Evolutionary conservation across 2,113 vertebrate species (phyloP), one percentile per base, ranked within the genome.

Genomic region (Puntigrus tetrazona): DNA sequence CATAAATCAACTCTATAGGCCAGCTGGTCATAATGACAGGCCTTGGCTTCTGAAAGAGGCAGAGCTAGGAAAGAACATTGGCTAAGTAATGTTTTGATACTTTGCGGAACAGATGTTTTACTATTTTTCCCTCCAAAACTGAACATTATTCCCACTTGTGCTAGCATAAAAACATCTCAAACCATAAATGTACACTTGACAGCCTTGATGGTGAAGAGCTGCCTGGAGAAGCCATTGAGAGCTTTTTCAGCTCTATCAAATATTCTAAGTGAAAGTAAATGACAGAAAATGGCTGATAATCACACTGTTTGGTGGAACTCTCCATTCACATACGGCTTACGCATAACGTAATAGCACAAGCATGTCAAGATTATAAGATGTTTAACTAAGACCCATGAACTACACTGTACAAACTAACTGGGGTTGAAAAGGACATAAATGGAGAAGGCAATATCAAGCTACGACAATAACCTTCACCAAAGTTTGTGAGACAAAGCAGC

Each of bases 1-100:
- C n/a, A 87, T 87, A 82, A 85, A 87, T 87, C 86, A 79, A 61
- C 41, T 83, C 74, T 25, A 77, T 55, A 59, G 63, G 67, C 84
- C 80, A 88, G 86, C 84, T 87, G 86, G 78, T 78, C 18, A 31
- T 61, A 31, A 70, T 81, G 45, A 69, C 69, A 79, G 52, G 50
- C 52, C 67, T 57, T 73, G 85, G 81, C 65, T 38, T 41, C 7
- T 14, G 79, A 25, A 22, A 80, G 55, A 81, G 36, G 13, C 70
- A 36, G 70, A 29, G 29, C 57, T 47, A 69, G 57, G 29, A 63
- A 77, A 63, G 50, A 47, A 65, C 31, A 41, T n/a, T 63, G 75
- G 70, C 73, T 67, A 55, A 72, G 69, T 77, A 84, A 67, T 69
- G 72, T 67, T 55, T 38, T 79, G 27, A 59, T 43, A 67, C 59